Conservation (phyloP, 2,797 vertebrate species). For the Bufotes viridis region DNA sequence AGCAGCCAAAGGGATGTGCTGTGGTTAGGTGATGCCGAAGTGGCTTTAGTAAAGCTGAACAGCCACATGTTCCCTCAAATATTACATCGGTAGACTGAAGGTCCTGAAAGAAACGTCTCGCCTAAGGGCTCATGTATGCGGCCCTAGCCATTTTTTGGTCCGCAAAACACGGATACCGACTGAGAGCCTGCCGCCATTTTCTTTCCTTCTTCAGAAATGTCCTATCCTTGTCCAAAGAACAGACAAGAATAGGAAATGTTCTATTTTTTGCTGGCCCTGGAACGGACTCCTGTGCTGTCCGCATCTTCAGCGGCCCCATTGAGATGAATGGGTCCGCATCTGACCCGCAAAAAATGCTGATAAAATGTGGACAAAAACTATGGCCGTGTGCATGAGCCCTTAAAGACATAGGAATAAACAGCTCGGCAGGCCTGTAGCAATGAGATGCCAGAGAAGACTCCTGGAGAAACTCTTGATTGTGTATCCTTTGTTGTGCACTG, state of each 20-base stretch:
- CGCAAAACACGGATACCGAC: too few relatives aligned
- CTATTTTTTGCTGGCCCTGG: too few relatives aligned
- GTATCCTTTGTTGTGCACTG: conserved; percentile 37
- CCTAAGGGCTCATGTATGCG: not conserved
- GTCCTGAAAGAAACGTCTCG: conserved; percentile 19
- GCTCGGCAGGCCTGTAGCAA: conserved; percentile 23
- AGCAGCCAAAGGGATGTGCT: conserved; percentile 15
- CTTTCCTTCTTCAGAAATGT: too few relatives aligned
- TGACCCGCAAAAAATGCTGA: too few relatives aligned
- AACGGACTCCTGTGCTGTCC: too few relatives aligned
- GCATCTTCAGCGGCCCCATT: too few relatives aligned
- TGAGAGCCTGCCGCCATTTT: too few relatives aligned
- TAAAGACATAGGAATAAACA: conserved; percentile 25
- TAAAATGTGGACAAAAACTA: too few relatives aligned
- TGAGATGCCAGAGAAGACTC: conserved; percentile 23
- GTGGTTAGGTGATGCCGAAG: conserved; percentile 10
- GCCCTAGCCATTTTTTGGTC: too few relatives aligned
- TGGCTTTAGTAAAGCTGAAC: not conserved
- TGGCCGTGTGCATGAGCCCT: not conserved
- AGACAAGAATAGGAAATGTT: too few relatives aligned
- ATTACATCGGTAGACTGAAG: not conserved
- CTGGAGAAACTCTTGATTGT: conserved; percentile 31
- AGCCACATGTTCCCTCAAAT: conserved; percentile 27
- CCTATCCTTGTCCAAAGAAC: too few relatives aligned
- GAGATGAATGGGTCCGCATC: too few relatives aligned